These are phyloP conservation scores for Neria commutata DNA, from an alignment of 2,888 invertebrate species.

Conservation along the genomic window DNA sequence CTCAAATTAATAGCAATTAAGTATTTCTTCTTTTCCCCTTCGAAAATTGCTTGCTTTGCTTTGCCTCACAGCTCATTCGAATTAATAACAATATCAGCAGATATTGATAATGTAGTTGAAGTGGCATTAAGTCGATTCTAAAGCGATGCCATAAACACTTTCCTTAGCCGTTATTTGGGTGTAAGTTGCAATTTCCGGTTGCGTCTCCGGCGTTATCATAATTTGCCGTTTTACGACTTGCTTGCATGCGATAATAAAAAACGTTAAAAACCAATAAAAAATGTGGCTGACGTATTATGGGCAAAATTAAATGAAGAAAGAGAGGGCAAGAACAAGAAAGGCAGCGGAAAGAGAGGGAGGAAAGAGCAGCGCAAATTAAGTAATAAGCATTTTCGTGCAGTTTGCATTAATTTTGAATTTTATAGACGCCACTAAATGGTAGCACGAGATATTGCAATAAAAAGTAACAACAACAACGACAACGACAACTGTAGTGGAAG, in stretches of 20 bases:
- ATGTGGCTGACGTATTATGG: background rate
- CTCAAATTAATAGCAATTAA: too few relatives aligned
- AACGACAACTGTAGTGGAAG: too few relatives aligned
- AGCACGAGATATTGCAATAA: background rate
- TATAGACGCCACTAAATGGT: background rate
- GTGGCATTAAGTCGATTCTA: too few relatives aligned
- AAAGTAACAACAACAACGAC: background rate
- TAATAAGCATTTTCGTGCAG: background rate
- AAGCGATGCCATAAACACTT: background rate
- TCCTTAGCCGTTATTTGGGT: background rate
- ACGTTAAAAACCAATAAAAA: background rate
- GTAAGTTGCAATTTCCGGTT: background rate
- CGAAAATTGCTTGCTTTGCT: too few relatives aligned
- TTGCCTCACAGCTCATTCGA: too few relatives aligned
- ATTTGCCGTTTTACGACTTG: background rate
- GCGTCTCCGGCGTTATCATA: background rate
- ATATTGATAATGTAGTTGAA: too few relatives aligned
- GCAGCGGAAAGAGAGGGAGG: conserved; percentile 2
- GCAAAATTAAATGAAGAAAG: background rate
- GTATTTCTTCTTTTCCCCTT: too few relatives aligned
- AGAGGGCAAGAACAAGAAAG: too few relatives aligned
- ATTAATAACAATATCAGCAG: too few relatives aligned
- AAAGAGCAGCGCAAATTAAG: background rate
- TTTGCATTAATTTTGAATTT: background rate
- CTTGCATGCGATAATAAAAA: background rate